phyloP scores from a whole-genome alignment of 1,140 invertebrate species.

The Drosophila parvula region DNA sequence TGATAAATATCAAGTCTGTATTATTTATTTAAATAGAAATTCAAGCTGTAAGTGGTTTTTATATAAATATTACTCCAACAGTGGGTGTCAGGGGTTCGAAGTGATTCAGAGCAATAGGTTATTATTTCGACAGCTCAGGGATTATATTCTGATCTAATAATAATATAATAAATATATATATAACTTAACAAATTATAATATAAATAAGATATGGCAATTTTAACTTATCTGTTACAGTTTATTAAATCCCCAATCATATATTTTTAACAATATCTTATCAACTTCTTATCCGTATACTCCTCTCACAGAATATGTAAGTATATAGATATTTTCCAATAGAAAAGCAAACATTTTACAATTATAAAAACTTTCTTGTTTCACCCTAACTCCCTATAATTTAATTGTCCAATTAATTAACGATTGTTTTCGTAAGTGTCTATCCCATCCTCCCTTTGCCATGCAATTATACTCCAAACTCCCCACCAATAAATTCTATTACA shows the following conservation, averaged over 20 bases:
- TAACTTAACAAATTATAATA: too few relatives aligned
- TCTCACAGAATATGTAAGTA: neutral
- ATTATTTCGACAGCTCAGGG: too few relatives aligned
- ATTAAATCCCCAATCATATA: neutral
- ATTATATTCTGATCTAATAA: neutral
- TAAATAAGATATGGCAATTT: neutral
- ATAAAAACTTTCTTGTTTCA: neutral
- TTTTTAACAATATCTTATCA: neutral
- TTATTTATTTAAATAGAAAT: neutral
- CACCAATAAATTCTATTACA: conserved; percentile 8
- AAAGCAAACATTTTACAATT: neutral
- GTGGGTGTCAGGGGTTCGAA: neutral
- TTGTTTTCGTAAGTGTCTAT: neutral
- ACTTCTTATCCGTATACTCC: neutral
- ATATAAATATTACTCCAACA: too few relatives aligned
- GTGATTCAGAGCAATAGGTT: neutral
- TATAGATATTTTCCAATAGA: neutral
- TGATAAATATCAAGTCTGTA: too few relatives aligned
- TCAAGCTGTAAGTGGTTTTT: too few relatives aligned
- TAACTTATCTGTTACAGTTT: neutral
- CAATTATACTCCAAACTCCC: conserved; percentile 11
- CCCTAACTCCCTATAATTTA: neutral
- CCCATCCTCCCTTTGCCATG: neutral
- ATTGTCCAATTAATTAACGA: neutral
- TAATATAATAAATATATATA: neutral